These are phyloP conservation scores for Coelopa pilipes DNA, from an alignment of 2,888 invertebrate species.

Conservation along the genomic window DNA sequence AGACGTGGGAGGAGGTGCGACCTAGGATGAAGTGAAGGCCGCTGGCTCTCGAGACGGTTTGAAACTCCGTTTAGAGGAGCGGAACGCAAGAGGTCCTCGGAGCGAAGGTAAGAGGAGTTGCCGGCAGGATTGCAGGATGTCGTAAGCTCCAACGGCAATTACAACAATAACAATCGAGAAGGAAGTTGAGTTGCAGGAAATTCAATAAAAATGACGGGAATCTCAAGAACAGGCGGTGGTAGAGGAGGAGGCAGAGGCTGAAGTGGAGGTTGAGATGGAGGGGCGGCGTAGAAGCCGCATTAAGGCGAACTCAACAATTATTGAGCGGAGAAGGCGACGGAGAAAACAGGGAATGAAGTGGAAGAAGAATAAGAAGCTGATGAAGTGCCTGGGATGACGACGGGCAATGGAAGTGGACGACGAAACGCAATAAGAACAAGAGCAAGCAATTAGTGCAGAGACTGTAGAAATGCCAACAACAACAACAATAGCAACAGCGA, in stretches of 20 bases:
- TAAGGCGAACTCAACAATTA: neutral
- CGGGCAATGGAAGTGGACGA: neutral
- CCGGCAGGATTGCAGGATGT: too few species aligned
- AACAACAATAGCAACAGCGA: conserved; percentile 7
- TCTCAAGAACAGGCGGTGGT: neutral
- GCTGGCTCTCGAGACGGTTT: conserved; percentile 21
- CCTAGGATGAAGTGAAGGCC: conserved; percentile 4
- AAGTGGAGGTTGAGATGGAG: neutral
- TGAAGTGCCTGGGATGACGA: neutral
- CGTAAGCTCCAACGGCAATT: too few species aligned
- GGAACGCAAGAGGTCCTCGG: neutral
- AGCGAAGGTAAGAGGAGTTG: too few species aligned
- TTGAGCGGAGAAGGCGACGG: neutral
- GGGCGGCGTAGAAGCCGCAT: neutral
- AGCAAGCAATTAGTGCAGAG: neutral
- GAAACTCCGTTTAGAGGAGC: conserved; percentile 4
- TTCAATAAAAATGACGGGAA: conserved; percentile 10
- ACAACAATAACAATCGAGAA: neutral
- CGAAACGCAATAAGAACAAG: neutral
- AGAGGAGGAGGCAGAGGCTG: neutral
- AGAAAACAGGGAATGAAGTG: neutral
- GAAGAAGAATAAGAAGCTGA: neutral
- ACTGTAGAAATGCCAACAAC: neutral
- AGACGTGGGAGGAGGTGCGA: neutral
- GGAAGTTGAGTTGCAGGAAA: conserved; percentile 26